These are phyloP conservation scores for Spinus pinus DNA, from an alignment of 2,797 vertebrate species.

Conservation along the genomic window DNA sequence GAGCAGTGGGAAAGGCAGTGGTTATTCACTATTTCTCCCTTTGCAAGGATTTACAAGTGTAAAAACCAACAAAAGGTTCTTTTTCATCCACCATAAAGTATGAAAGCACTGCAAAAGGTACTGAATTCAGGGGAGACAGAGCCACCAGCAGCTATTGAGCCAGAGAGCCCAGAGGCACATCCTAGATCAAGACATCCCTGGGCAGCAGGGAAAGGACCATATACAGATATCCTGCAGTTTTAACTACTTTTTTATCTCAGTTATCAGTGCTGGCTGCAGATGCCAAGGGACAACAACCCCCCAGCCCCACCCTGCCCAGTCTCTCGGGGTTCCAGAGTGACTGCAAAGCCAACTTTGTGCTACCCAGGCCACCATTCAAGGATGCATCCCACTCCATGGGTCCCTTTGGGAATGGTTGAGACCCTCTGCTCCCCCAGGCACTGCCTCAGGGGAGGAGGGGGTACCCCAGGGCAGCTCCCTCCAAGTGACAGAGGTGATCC, in stretches of 20 bases:
- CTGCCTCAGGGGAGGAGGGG: background rate
- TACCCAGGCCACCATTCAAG: background rate
- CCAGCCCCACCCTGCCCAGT: background rate
- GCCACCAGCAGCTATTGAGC: background rate
- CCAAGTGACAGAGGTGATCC: background rate
- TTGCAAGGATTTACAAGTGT: background rate
- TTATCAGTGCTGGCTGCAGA: background rate
- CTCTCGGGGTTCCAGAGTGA: too few species aligned
- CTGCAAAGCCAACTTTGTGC: background rate
- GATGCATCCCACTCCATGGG: fast-evolving
- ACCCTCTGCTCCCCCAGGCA: background rate
- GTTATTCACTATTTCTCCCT: background rate
- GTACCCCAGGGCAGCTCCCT: background rate
- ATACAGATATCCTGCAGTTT: fast-evolving
- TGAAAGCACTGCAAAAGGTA: background rate
- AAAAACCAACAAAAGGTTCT: background rate
- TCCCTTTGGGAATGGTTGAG: background rate
- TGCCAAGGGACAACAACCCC: background rate
- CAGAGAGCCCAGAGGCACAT: background rate
- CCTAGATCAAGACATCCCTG: background rate
- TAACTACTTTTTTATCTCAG: background rate
- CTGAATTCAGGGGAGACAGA: background rate
- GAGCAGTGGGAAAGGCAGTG: background rate
- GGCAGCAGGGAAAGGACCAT: background rate
- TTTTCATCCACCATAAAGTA: background rate